These are phyloP conservation scores for Saguinus imperator DNA, from an alignment of 2,113 vertebrate genomes.

Conservation along the genomic window DNA sequence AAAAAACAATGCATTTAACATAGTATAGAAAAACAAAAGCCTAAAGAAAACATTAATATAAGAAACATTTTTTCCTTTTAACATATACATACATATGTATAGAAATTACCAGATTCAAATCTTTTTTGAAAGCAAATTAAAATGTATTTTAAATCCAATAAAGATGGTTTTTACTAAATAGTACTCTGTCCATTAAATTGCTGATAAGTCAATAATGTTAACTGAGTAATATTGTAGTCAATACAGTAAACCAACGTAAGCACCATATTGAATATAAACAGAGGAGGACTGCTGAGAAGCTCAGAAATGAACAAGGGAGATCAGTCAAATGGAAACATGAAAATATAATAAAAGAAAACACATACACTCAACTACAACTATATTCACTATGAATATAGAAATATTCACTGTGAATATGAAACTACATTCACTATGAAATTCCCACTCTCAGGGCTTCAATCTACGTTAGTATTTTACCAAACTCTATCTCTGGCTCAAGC, in stretches of 20 bases:
- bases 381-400: neutral
- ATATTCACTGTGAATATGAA: neutral
- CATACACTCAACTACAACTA: neutral
- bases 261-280: neutral
- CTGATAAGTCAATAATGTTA: conserved; percentile 7
- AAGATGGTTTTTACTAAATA: conserved; percentile 51
- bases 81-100: neutral
- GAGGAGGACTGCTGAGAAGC: neutral
- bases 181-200: neutral
- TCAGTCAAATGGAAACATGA: conserved; percentile 24
- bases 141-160: conserved; percentile 41
- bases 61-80: conserved; percentile 44
- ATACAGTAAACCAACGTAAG: neutral
- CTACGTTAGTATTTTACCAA: neutral
- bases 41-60: conserved; percentile 17
- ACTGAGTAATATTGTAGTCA: neutral
- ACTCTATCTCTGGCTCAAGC: neutral
- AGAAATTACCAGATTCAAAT: conserved; percentile 25
- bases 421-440: neutral
- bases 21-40: conserved; percentile 24
- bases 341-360: neutral
- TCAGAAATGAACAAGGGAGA: neutral
- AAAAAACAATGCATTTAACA: conserved; percentile 48
- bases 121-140: neutral
- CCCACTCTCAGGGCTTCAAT: neutral